These are phyloP conservation scores for Erethizon dorsatum DNA, from an alignment of 2,797 vertebrate genomes.

Conservation along the genomic window DNA sequence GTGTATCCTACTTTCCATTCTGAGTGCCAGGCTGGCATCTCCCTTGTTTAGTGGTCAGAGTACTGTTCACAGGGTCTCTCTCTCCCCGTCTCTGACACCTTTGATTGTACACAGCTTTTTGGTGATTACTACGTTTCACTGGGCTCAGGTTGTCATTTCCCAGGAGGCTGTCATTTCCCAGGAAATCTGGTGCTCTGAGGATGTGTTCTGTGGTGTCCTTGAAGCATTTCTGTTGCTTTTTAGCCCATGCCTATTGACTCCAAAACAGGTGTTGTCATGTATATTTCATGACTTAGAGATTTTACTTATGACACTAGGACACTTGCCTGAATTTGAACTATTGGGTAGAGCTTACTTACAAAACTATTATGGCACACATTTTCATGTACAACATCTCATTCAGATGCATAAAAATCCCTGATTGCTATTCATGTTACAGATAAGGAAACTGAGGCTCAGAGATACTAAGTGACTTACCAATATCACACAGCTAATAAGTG, in stretches of 20 bases:
- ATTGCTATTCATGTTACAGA: background rate
- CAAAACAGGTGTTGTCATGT: background rate
- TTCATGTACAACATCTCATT: background rate
- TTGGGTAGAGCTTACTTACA: background rate
- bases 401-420: background rate
- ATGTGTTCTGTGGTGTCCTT: background rate
- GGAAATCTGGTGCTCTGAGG: background rate
- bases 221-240: constrained; percentile 56
- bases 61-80: background rate
- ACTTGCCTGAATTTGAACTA: background rate
- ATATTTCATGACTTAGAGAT: background rate
- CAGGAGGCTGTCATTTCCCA: constrained; percentile 1
- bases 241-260: background rate
- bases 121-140: background rate
- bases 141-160: constrained; percentile 43
- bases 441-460: background rate
- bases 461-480: constrained; percentile 34
- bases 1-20: constrained; percentile 35
- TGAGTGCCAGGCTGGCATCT: background rate
- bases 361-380: constrained; percentile 23
- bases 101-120: background rate
- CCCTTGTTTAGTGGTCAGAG: constrained; percentile 5
- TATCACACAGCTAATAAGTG: constrained; percentile 34
- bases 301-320: constrained; percentile 12
- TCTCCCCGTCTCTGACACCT: background rate